Conservation (phyloP, 23 tunicate genomes). For the Trididemnum nubilum region DNA sequence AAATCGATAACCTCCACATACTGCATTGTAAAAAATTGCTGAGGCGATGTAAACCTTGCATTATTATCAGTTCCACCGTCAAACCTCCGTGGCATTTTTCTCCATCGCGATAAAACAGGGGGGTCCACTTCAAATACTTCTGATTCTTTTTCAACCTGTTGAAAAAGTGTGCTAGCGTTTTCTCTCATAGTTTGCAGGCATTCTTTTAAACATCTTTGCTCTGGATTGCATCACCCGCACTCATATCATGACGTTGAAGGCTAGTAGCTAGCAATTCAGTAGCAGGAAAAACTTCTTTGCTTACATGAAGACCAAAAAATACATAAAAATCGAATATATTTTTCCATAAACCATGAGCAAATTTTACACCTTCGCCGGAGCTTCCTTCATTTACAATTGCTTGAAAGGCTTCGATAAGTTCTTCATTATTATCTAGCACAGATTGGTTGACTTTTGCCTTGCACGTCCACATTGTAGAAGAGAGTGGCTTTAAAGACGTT, state of each 20-base stretch:
- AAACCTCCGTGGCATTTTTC: neutral
- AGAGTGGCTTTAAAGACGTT: slow-evolving; percentile 1
- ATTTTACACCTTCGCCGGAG: slow-evolving; percentile 3
- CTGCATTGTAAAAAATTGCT: slow-evolving; percentile 23
- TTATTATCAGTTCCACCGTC: slow-evolving; percentile 4
- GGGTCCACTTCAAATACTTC: neutral
- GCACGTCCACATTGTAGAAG: slow-evolving; percentile 9
- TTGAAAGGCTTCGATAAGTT: neutral
- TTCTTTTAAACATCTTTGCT: slow-evolving; percentile 10
- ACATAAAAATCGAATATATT: neutral
- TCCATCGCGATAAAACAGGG: slow-evolving; percentile 21
- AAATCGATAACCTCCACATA: slow-evolving; percentile 15
- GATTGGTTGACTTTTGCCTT: neutral
- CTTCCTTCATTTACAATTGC: neutral
- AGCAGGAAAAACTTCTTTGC: slow-evolving; percentile 17
- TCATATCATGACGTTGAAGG: neutral
- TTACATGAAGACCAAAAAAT: neutral
- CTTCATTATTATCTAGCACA: slow-evolving; percentile 2
- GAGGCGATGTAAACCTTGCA: slow-evolving; percentile 9
- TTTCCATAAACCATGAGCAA: slow-evolving; percentile 7
- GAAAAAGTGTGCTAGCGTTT: neutral
- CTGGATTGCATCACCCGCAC: slow-evolving; percentile 17
- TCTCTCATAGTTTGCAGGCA: slow-evolving; percentile 23
- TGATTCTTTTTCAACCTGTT: slow-evolving; percentile 6
- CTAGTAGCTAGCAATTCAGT: slow-evolving; percentile 23